Conservation (phyloP, 2,797 vertebrate species). For the Hoplostethus atlanticus region DNA sequence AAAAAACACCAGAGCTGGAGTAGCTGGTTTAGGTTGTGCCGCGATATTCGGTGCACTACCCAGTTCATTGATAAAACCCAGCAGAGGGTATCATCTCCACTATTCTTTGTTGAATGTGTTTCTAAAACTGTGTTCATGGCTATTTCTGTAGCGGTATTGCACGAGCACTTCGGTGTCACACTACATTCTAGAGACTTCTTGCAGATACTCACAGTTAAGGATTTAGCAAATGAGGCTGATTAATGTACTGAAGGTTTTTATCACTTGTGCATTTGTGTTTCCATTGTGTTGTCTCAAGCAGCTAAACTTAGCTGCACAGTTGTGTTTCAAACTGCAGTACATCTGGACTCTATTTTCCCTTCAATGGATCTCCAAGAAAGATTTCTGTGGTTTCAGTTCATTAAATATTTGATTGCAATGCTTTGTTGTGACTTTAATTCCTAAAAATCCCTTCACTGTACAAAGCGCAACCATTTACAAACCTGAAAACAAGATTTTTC, state of each 20-base stretch:
- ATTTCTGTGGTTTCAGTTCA: conserved; percentile 17
- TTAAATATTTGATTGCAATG: conserved; percentile 14
- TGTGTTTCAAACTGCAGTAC: too few species aligned
- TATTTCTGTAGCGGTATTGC: conserved; percentile 6
- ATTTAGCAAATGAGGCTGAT: conserved; percentile 36
- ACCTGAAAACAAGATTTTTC: conserved; percentile 44
- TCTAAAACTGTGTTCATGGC: background rate
- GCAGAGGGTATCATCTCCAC: background rate
- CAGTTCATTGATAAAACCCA: conserved; percentile 9
- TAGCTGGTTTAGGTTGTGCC: too few species aligned
- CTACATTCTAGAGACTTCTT: conserved; percentile 13
- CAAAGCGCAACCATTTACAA: background rate
- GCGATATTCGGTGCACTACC: background rate
- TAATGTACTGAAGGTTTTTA: too few species aligned
- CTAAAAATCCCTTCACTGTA: conserved; percentile 20
- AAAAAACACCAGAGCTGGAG: background rate
- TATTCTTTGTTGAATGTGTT: conserved; percentile 2
- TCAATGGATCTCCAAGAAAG: background rate
- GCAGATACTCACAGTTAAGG: conserved; percentile 13
- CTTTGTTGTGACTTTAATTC: conserved; percentile 41
- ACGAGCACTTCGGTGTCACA: background rate
- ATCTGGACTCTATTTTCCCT: background rate
- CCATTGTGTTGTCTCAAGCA: too few species aligned
- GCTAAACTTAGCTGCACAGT: too few species aligned
- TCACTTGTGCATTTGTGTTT: too few species aligned